A percentile compares a stretch with the other conserved stretches of the same genome.
phyloP scores from a whole-genome alignment of 2,113 vertebrate species.

The Talpa occidentalis region DNA sequence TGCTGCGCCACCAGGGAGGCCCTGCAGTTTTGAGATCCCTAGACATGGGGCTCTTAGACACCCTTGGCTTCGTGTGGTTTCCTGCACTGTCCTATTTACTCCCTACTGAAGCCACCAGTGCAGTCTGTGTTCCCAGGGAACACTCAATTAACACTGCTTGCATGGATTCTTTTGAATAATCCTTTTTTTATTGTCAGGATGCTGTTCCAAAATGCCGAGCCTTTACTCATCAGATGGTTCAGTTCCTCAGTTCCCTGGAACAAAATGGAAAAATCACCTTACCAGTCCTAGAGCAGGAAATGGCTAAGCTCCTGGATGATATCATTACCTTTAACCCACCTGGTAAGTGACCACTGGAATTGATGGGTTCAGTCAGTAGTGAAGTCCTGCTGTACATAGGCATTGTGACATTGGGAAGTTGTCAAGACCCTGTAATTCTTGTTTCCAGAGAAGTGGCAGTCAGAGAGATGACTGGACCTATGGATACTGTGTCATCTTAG shows the following conservation, averaged over 20 bases:
- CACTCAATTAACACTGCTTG: not conserved
- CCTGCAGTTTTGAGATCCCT: not conserved
- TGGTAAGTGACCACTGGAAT: slow-evolving; percentile 84
- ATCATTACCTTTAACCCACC: slow-evolving; percentile 94
- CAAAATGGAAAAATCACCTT: slow-evolving; percentile 93
- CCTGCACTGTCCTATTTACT: not conserved
- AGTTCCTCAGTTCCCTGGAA: slow-evolving; percentile 93
- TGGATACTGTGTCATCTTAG: not conserved
- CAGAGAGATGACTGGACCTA: not conserved
- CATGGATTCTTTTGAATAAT: not conserved
- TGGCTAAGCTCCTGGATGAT: slow-evolving; percentile 93
- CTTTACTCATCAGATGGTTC: slow-evolving; percentile 89
- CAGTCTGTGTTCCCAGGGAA: not conserved
- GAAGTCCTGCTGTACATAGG: not conserved
- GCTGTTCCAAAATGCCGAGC: slow-evolving; percentile 89
- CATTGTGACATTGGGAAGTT: not conserved
- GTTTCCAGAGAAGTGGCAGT: not conserved
- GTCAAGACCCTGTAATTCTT: not conserved
- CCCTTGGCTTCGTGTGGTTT: not conserved
- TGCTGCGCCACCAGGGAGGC: too few relatives aligned
- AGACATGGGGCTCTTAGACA: not conserved
- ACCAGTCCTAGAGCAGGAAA: slow-evolving; percentile 91
- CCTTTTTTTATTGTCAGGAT: slow-evolving; percentile 84
- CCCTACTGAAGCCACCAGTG: not conserved
- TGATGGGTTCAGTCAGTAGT: not conserved